A percentile compares a stretch with the other conserved stretches of the same genome.
phyloP scores from a whole-genome alignment of 2,888 invertebrate species.

The Rhorus exstirpatorius region DNA sequence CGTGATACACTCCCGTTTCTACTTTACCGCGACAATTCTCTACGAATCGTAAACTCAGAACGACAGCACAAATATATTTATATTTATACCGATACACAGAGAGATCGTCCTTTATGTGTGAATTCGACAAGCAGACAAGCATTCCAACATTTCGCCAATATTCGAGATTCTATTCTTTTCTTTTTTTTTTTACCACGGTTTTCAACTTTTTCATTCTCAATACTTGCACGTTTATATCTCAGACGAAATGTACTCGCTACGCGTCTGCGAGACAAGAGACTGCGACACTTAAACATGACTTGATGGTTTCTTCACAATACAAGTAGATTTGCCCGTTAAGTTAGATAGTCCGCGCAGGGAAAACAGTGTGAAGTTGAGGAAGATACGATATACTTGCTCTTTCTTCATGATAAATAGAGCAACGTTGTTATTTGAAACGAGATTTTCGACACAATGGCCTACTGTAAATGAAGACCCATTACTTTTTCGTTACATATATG shows the following conservation, averaged over 20 bases:
- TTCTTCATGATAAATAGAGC: slow-evolving; percentile 2
- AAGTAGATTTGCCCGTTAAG: slow-evolving; percentile 3
- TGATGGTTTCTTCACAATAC: slow-evolving; percentile 28
- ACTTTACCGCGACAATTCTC: slow-evolving; percentile 23
- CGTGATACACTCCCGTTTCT: slow-evolving; percentile 42
- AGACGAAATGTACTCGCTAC: background rate
- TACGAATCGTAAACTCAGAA: slow-evolving; percentile 54
- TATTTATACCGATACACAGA: background rate
- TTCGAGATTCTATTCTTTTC: slow-evolving; percentile 45
- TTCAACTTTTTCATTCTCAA: slow-evolving; percentile 19
- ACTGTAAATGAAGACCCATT: slow-evolving; percentile 16
- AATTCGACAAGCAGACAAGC: slow-evolving; percentile 44
- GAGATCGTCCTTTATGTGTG: slow-evolving; percentile 37
- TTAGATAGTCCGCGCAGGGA: background rate
- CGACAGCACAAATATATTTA: background rate
- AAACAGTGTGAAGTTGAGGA: slow-evolving; percentile 14
- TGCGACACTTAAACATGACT: slow-evolving; percentile 28
- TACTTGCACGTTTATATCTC: slow-evolving; percentile 13
- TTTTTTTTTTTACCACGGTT: background rate
- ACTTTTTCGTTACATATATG: slow-evolving; percentile 1
- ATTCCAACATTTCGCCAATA: slow-evolving; percentile 49
- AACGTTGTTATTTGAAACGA: slow-evolving; percentile 23
- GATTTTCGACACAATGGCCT: slow-evolving; percentile 22
- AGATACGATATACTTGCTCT: slow-evolving; percentile 21
- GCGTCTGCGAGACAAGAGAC: slow-evolving; percentile 20